Percentiles rank a stretch among this genome's conserved stretches.
phyloP scores from a whole-genome alignment of 2,888 invertebrate species.

The Geophilus truncorum region DNA sequence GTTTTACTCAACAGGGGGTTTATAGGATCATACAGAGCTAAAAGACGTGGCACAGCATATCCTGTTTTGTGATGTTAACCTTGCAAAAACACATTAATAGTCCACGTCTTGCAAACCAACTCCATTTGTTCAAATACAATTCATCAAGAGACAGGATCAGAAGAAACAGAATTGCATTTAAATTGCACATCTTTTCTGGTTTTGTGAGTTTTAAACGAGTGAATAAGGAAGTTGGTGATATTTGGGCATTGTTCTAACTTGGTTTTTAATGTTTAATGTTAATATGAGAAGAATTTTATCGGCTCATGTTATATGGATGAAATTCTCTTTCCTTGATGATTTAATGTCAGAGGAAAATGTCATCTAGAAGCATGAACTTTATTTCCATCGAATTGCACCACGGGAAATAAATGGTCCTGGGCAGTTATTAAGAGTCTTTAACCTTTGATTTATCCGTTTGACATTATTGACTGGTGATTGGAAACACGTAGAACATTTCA shows the following conservation, averaged over 20 bases:
- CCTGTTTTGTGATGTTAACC: background rate
- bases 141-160: too few species aligned
- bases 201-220: too few species aligned
- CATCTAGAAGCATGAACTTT: background rate
- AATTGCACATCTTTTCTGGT: too few species aligned
- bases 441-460: conserved; percentile 8
- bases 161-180: too few species aligned
- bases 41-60: background rate
- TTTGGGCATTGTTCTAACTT: too few species aligned
- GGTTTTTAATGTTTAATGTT: too few species aligned
- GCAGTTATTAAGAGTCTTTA: background rate
- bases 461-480: conserved; percentile 11
- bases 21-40: background rate
- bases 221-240: too few species aligned
- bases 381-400: background rate
- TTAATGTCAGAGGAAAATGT: background rate
- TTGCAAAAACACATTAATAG: background rate
- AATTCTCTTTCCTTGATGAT: too few species aligned
- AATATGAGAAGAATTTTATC: too few species aligned
- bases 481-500: conserved; percentile 8
- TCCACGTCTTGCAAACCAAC: background rate
- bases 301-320: too few species aligned
- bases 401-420: background rate
- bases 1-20: background rate
- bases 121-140: too few species aligned